phyloP scores from a whole-genome alignment of 2,113 vertebrate species.

The Callocephalon fimbriatum region DNA sequence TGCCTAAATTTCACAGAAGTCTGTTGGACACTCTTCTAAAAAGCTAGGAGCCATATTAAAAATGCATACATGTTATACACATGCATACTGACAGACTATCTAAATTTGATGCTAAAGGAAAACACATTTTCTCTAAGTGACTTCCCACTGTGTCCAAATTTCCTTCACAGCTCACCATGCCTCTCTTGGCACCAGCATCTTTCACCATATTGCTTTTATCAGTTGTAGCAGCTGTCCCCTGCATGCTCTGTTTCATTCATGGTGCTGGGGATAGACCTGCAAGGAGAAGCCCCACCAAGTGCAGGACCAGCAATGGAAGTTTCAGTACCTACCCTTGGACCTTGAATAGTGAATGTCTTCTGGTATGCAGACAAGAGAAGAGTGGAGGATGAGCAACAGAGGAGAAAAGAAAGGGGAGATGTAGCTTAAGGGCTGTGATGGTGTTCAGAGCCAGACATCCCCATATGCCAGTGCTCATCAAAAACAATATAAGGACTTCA shows the following conservation, averaged over 20 bases:
- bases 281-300: background rate
- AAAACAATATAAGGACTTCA: background rate
- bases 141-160: background rate
- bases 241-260: conserved; percentile 47
- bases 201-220: background rate
- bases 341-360: background rate
- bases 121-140: background rate
- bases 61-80: background rate
- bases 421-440: background rate
- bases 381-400: background rate
- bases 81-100: background rate
- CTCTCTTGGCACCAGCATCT: background rate
- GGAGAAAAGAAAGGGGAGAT: background rate
- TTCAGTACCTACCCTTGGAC: background rate
- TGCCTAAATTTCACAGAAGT: background rate
- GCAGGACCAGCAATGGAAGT: background rate
- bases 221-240: conserved; percentile 4
- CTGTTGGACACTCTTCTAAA: background rate
- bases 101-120: background rate
- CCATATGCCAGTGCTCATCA: conserved; percentile 8
- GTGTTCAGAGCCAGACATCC: background rate
- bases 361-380: background rate
- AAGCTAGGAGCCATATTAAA: background rate
- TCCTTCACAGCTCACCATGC: background rate
- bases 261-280: background rate